A percentile compares a stretch with the other conserved stretches of the same genome.
These are phyloP conservation scores for Stichodactyla mertensii DNA, from an alignment of 64 coral and sea anemone species.

Conservation along the genomic window DNA sequence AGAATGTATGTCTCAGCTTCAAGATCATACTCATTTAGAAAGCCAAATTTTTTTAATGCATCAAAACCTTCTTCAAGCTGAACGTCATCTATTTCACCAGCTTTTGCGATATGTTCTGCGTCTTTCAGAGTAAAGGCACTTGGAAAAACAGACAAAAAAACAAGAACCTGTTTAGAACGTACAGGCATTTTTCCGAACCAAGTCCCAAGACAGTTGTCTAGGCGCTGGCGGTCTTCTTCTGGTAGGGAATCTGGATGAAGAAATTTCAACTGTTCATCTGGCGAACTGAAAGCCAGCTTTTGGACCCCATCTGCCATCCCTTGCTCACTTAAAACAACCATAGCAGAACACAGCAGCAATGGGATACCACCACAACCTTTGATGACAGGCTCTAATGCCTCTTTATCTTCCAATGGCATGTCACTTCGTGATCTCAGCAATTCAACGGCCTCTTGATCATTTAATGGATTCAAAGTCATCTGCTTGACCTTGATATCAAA, in stretches of 20 bases:
- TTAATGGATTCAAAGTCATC: slow-evolving; percentile 8
- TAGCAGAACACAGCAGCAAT: slow-evolving; percentile 3
- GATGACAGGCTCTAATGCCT: neutral
- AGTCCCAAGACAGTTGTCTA: neutral
- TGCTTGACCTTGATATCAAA: neutral
- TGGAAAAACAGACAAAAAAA: neutral
- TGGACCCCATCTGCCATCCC: neutral
- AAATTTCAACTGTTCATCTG: neutral
- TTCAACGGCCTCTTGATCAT: neutral
- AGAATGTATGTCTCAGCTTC: neutral
- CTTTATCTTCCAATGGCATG: neutral
- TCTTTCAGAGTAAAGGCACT: neutral
- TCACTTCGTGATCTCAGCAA: slow-evolving; percentile 17
- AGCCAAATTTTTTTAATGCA: neutral
- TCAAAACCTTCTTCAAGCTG: neutral
- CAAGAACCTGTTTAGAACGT: neutral
- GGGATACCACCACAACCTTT: slow-evolving; percentile 25
- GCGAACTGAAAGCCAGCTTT: neutral
- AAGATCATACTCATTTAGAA: neutral
- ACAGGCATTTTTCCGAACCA: neutral
- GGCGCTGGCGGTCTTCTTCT: neutral
- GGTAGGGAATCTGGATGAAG: neutral
- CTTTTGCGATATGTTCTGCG: neutral
- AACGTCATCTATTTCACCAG: neutral
- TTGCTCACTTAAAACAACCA: neutral